Evolutionary conservation across 2,113 vertebrate species (phyloP), one percentile per base, ranked within the genome.

Genomic region (Paramisgurnus dabryanus): DNA sequence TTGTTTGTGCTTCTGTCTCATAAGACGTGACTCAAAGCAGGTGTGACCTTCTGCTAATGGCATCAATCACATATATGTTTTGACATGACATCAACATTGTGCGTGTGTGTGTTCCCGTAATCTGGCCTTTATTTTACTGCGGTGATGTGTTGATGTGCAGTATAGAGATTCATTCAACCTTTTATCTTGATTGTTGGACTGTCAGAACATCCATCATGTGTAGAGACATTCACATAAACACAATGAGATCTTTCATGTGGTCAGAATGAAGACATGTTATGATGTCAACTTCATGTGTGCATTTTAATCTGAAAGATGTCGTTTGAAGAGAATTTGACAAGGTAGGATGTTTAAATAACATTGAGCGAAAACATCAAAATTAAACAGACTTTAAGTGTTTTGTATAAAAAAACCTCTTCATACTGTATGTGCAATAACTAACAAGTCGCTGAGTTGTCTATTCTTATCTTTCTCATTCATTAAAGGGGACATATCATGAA

Each of bases 121-220:
- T 73, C 70, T 45, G 5, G 1, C n/a, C 70, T 60, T 11, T 73
- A 11, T 6, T 73, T 73, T 43, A 60, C 10, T 10, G 7, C 0
- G 7, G 34, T 72, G 17, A 72, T 41, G 53, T 72, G 69, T 57
- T 71, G 69, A 71, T 53, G 55, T 60, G 70, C 11, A 3, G 49
- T 58, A 55, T 72, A 72, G 69, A 57, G 17, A 72, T 58, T 40
- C 70, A 72, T 18, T 58, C 70, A 22, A 22, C 53, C 70, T 15
- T 72, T 15, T 7, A n/a, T 57, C 55, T n/a, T 50, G 45, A 69
- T 27, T 50, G 18, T 69, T 69, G 18, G 40, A 60, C n/a, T 43
- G n/a, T 57, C 17, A 43, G 39, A 58, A 7, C 70, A 73, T 73
- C 70, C 34, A 22, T 73, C 53, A 60, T 22, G n/a, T 6, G 1